These are phyloP conservation scores for Scolopax mira DNA, from an alignment of 2,113 vertebrate species.

Conservation along the genomic window DNA sequence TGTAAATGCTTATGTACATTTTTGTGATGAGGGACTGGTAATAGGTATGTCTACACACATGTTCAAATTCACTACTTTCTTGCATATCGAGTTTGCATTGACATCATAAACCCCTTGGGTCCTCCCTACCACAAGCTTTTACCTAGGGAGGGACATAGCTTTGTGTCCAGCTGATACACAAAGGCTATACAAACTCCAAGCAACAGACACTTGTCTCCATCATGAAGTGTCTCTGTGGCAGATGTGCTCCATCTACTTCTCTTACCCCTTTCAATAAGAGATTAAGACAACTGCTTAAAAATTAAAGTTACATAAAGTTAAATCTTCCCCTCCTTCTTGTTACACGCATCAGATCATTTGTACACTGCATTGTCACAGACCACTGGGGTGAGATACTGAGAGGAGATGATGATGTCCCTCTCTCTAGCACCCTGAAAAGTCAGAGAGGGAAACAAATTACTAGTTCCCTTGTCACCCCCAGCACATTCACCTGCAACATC, in stretches of 20 bases:
- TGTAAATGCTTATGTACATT: background rate
- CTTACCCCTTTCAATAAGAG: background rate
- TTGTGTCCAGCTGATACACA: background rate
- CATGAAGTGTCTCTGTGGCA: background rate
- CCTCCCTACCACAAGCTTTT: background rate
- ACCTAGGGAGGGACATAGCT: background rate
- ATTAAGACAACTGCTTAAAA: background rate
- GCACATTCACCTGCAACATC: background rate
- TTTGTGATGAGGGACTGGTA: background rate
- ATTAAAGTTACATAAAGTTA: background rate
- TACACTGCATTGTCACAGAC: background rate
- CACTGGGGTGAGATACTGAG: background rate
- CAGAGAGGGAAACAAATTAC: background rate
- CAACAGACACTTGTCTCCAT: background rate
- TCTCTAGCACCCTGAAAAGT: background rate
- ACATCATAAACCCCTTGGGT: background rate
- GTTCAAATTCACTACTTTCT: background rate
- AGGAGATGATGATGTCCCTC: background rate
- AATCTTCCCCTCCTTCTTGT: background rate
- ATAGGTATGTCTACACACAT: background rate
- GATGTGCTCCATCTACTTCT: background rate
- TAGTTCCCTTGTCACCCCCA: background rate
- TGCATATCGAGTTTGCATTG: accelerated
- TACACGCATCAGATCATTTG: background rate
- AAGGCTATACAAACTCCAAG: background rate